phyloP scores from a whole-genome alignment of 2,113 vertebrate species.

The Nerophis lumbriciformis region DNA sequence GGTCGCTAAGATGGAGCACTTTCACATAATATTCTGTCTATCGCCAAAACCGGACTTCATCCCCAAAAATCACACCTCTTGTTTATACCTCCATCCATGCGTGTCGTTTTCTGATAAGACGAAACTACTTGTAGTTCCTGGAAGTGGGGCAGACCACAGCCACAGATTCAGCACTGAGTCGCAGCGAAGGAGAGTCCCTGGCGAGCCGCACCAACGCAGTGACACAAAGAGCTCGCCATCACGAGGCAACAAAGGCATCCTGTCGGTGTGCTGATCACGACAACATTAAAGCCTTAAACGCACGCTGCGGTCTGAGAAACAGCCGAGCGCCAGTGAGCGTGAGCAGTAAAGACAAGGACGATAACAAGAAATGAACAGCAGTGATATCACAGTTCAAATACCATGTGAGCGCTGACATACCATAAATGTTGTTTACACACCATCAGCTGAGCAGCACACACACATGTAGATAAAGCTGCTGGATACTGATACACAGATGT shows the following conservation, averaged over 20 bases:
- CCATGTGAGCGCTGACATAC: too few relatives aligned
- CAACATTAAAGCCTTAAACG: slow-evolving; percentile 3
- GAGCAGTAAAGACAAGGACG: too few relatives aligned
- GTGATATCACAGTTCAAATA: too few relatives aligned
- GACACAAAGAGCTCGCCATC: slow-evolving; percentile 23
- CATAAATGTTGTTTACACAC: too few relatives aligned
- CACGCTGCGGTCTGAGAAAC: background rate
- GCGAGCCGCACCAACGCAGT: slow-evolving; percentile 20
- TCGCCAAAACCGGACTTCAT: background rate
- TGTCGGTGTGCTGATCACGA: slow-evolving; percentile 31
- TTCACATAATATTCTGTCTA: too few relatives aligned
- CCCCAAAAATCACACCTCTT: background rate
- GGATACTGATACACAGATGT: too few relatives aligned
- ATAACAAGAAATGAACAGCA: too few relatives aligned
- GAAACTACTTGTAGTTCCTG: slow-evolving; percentile 74
- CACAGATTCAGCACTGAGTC: slow-evolving; percentile 64
- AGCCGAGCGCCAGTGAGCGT: background rate
- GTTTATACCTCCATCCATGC: slow-evolving; percentile 40
- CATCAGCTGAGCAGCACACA: too few relatives aligned
- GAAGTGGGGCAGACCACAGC: slow-evolving; percentile 76
- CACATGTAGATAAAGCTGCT: too few relatives aligned
- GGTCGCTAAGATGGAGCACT: too few relatives aligned
- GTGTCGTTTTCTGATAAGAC: slow-evolving; percentile 57
- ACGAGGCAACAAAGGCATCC: slow-evolving; percentile 41
- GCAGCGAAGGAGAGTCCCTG: slow-evolving; percentile 54